A percentile compares a stretch with the other conserved stretches of the same genome.
phyloP scores from a whole-genome alignment of 2,888 invertebrate species.

The Adelphocoris suturalis region DNA sequence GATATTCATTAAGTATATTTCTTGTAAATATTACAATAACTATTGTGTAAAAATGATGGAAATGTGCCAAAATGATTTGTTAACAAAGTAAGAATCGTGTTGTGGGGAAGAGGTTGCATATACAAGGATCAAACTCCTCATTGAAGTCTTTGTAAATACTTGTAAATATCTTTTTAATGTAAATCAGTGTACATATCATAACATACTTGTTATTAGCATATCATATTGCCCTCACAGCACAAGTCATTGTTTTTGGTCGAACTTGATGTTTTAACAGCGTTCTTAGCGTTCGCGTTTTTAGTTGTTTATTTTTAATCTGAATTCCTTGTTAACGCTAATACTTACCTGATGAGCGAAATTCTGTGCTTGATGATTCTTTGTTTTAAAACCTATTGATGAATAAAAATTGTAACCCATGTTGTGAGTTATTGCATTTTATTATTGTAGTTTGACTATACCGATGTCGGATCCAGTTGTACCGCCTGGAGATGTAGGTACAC shows the following conservation, averaged over 20 bases:
- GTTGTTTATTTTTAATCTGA: neutral
- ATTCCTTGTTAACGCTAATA: neutral
- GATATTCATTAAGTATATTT: neutral
- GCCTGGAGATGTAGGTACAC: too few relatives aligned
- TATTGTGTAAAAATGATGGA: neutral
- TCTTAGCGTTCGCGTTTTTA: neutral
- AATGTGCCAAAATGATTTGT: constrained; percentile 20
- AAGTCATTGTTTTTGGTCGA: neutral
- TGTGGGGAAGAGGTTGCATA: neutral
- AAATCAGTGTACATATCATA: constrained; percentile 41
- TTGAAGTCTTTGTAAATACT: neutral
- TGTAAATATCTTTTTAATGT: neutral
- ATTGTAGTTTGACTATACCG: neutral
- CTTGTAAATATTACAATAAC: neutral
- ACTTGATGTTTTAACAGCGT: neutral
- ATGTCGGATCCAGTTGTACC: too few relatives aligned
- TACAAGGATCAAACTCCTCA: neutral
- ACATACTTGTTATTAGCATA: constrained; percentile 34
- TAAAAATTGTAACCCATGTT: neutral
- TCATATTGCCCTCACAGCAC: neutral
- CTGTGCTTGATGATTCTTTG: neutral
- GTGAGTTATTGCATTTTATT: neutral
- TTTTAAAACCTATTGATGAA: neutral
- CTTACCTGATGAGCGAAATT: neutral
- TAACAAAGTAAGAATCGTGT: neutral